Base-by-base conservation (phyloP, 2,113 vertebrate genomes). In the Equus przewalskii region DNA sequence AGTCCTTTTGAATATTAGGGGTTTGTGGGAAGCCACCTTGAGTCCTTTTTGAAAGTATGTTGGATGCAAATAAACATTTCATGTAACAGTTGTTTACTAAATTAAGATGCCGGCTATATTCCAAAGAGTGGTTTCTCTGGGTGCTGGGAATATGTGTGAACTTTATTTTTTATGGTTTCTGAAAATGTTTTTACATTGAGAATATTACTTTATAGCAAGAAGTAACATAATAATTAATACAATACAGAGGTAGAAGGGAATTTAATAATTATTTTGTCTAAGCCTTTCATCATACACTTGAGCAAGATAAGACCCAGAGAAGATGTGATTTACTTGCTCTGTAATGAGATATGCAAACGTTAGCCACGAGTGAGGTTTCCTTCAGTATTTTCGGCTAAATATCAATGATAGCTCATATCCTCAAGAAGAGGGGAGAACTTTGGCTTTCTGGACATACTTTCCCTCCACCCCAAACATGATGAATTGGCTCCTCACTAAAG, bases 351-450 rank as follows among this genome's bases (percentile, higher is more conserved):
- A 70, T 13, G 30, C 46, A 84, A 84, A 79, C 24, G 56, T 56
- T 41, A 49, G 26, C 11, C 30, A 82, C 64, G 81, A 58, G 51
- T 86, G 46, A 93, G 5, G 33, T 72, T 79, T 90, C 65, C 24
- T 41, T 90, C 60, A 75, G 4, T 24, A 14, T 93, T 95, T 95
- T 75, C 46, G 65, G 36, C 86, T 73, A 86, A 65, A 75, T 90
- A 44, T 89, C 67, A 67, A 36, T 51, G 54, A 80, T 33, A 95
- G 65, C 49, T 67, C 28, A 44, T 65, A 72, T 26, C 18, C n/a
- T 72, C 62, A 64, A 72, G 46, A 80, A 62, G 5, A 54, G 36
- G 44, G 36, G 22, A 64, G 26, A 67, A 33, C 36, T 54, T 56
- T 80, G 72, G 58, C 46, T 86, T 85, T 86, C 65, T 81, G 67